phyloP scores from a whole-genome alignment of 2,888 invertebrate genomes.

The Oxyteleia sp. region DNA sequence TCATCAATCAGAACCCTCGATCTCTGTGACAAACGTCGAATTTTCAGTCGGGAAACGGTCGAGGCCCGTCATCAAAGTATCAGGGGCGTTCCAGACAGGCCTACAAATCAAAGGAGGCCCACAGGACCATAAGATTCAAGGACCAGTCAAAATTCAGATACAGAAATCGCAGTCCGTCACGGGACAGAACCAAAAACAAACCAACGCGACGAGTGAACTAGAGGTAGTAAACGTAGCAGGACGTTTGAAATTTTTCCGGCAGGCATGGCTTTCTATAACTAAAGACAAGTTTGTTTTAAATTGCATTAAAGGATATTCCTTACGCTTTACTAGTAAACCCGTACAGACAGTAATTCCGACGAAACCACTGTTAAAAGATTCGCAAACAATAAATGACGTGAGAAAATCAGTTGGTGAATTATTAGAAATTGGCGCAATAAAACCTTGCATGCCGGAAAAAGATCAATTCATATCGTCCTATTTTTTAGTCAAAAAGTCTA shows the following conservation, averaged over 20 bases:
- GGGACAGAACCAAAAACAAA: not conserved
- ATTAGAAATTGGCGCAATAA: constrained; percentile 14
- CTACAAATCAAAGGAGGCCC: not conserved
- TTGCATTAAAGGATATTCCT: not conserved
- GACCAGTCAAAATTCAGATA: not conserved
- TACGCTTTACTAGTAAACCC: not conserved
- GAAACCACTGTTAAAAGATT: not conserved
- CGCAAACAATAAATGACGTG: not conserved
- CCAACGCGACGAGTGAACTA: not conserved
- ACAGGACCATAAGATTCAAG: not conserved
- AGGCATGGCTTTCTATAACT: not conserved
- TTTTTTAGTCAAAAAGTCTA: too few relatives aligned
- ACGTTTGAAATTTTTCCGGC: not conserved
- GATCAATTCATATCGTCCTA: constrained; percentile 36
- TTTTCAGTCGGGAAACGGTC: constrained; percentile 19
- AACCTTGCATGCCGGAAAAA: not conserved
- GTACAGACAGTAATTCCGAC: not conserved
- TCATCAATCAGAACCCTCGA: not conserved
- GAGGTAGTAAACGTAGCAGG: not conserved
- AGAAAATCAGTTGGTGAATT: constrained; percentile 21
- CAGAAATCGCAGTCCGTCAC: not conserved
- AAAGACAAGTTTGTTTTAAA: not conserved
- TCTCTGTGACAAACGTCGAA: not conserved
- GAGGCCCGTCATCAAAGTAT: not conserved
- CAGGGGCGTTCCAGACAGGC: constrained; percentile 14